Conservation (phyloP, 2,888 invertebrate genomes). For the Acleris emargana region DNA sequence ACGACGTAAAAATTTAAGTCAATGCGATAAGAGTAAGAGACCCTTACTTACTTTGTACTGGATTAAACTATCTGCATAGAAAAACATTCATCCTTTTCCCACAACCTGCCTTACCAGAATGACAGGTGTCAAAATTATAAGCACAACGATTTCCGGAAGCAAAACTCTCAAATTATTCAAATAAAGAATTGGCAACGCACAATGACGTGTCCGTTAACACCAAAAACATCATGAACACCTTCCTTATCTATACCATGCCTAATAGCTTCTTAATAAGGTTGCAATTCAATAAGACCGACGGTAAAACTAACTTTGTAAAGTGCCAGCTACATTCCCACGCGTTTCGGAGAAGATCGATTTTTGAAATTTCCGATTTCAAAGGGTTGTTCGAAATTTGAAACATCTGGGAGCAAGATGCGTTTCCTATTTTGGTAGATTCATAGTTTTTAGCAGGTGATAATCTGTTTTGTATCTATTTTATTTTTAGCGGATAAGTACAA, state of each 20-base stretch:
- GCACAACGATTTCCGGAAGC: constrained; percentile 46
- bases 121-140: constrained; percentile 28
- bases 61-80: constrained; percentile 11
- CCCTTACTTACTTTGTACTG: not conserved
- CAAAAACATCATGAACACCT: not conserved
- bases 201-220: constrained; percentile 24
- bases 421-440: constrained; percentile 18
- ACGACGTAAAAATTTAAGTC: no score
- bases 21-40: no score
- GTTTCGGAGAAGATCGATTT: constrained; percentile 48
- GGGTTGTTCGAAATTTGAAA: constrained; percentile 45
- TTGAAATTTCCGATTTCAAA: constrained; percentile 44
- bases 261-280: constrained; percentile 33
- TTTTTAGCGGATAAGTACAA: not conserved
- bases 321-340: constrained; percentile 49
- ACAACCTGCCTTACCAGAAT: constrained; percentile 17
- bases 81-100: not conserved
- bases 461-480: constrained; percentile 12
- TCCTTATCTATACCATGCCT: constrained; percentile 5
- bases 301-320: constrained; percentile 32
- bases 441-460: constrained; percentile 21
- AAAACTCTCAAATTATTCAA: constrained; percentile 45
- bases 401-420: constrained; percentile 49
- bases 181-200: constrained; percentile 39
- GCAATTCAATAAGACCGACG: constrained; percentile 8